Evolutionary conservation across 1,140 invertebrate species (phyloP).

Genomic region (Leucophenga varia): DNA sequence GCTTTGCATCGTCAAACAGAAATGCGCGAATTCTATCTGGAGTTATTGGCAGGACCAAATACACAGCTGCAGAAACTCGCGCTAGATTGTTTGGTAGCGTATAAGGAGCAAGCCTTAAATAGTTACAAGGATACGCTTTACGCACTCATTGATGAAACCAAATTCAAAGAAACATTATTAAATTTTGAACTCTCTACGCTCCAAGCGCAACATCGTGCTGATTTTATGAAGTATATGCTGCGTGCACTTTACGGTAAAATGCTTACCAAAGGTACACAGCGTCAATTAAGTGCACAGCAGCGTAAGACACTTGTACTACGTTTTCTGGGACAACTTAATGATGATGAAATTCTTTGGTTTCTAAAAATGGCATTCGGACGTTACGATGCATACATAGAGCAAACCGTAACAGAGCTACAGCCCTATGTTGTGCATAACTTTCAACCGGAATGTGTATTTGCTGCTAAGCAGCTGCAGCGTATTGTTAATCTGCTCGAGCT

Average conservation of each 20-base stretch:
- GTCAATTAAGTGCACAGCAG: constrained; percentile 66
- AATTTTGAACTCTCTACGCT: constrained; percentile 72
- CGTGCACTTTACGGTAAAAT: constrained; percentile 90
- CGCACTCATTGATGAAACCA: constrained; percentile 81
- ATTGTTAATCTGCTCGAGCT: constrained; percentile 75
- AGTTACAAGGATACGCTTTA: constrained; percentile 78
- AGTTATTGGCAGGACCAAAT: constrained; percentile 78
- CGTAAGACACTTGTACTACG: constrained; percentile 76
- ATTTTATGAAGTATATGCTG: constrained; percentile 79
- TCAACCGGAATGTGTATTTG: constrained; percentile 32
- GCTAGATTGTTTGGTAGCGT: constrained; percentile 81
- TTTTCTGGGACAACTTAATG: constrained; percentile 79
- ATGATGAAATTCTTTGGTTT: constrained; percentile 77
- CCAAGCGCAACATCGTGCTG: constrained; percentile 70
- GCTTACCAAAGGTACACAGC: constrained; percentile 75
- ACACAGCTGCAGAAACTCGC: constrained; percentile 78
- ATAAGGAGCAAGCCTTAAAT: constrained; percentile 72
- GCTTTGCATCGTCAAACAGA: constrained; percentile 74
- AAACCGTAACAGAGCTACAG: constrained; percentile 51
- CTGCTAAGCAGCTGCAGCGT: constrained; percentile 74
- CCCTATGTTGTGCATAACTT: constrained; percentile 34
- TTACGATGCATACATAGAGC: constrained; percentile 66
- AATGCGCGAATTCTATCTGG: constrained; percentile 72
- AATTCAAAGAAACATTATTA: constrained; percentile 80
- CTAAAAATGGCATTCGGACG: constrained; percentile 81